Evolutionary conservation across 2,888 invertebrate genomes (phyloP).

Genomic region (Himalopsyche kuldschensis): DNA sequence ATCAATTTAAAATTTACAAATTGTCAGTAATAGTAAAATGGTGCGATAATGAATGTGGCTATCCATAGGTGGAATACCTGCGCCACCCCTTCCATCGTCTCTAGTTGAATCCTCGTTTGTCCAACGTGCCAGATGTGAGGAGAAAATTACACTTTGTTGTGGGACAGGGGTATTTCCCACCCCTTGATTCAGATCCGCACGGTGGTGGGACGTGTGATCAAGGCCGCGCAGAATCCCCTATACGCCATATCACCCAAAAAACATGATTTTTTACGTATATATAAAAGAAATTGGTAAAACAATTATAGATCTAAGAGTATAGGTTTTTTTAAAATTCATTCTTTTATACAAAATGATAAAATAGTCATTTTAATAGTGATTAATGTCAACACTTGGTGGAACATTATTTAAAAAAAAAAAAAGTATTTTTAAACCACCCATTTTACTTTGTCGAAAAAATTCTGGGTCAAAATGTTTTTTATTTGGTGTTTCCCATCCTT

Average conservation of each 20-base stretch:
- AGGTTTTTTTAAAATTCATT: too few species aligned
- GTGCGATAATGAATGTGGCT: background rate
- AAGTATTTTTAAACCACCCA: too few species aligned
- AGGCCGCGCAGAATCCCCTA: background rate
- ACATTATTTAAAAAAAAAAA: too few species aligned
- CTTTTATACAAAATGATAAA: too few species aligned
- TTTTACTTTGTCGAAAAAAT: too few species aligned
- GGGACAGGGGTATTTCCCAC: background rate
- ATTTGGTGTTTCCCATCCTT: too few species aligned
- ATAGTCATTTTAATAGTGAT: too few species aligned
- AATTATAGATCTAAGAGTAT: background rate
- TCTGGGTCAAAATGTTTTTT: too few species aligned
- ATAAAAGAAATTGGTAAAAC: background rate
- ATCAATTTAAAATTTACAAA: too few species aligned
- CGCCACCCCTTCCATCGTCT: background rate
- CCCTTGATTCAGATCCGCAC: background rate
- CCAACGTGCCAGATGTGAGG: background rate
- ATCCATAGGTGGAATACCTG: background rate
- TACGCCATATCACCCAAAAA: background rate
- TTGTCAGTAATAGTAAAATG: background rate
- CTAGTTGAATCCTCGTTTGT: conserved; percentile 3
- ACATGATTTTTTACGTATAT: background rate
- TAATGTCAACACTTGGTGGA: too few species aligned
- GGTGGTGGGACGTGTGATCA: background rate
- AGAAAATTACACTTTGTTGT: background rate